phyloP scores from a whole-genome alignment of 2,113 vertebrate species.

The Alligator mississippiensis region DNA sequence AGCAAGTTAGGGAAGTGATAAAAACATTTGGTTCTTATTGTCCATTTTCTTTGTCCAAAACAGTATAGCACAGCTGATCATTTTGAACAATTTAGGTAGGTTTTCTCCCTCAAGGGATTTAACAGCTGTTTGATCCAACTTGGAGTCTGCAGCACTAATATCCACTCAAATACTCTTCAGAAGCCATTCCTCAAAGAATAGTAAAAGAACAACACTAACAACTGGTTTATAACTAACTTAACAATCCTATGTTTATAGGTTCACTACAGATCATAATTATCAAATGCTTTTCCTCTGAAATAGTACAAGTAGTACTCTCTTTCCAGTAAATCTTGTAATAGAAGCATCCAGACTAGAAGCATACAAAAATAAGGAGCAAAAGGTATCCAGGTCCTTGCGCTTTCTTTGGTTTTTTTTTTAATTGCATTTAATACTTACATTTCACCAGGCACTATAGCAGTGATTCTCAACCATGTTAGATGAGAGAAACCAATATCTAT shows the following conservation, averaged over 20 bases:
- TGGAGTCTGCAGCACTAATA: neutral
- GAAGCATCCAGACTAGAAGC: neutral
- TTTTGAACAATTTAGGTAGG: neutral
- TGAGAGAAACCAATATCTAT: no score
- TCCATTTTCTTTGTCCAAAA: constrained; percentile 30
- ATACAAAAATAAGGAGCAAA: neutral
- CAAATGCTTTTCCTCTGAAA: neutral
- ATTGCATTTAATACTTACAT: neutral
- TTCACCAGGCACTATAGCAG: neutral
- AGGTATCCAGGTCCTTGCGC: neutral
- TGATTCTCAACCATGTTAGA: no score
- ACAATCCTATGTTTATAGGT: neutral
- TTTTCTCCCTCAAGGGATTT: neutral
- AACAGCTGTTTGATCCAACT: neutral
- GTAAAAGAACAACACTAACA: neutral
- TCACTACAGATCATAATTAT: neutral
- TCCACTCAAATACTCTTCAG: neutral
- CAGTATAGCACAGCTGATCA: neutral
- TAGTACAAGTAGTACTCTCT: neutral
- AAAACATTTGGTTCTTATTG: neutral
- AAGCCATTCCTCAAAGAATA: neutral
- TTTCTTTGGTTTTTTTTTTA: neutral
- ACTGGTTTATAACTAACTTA: neutral
- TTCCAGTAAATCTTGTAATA: neutral
- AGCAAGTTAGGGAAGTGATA: neutral